Evolutionary conservation across 2,888 invertebrate genomes (phyloP).

Genomic region (Rhagonycha fulva): DNA sequence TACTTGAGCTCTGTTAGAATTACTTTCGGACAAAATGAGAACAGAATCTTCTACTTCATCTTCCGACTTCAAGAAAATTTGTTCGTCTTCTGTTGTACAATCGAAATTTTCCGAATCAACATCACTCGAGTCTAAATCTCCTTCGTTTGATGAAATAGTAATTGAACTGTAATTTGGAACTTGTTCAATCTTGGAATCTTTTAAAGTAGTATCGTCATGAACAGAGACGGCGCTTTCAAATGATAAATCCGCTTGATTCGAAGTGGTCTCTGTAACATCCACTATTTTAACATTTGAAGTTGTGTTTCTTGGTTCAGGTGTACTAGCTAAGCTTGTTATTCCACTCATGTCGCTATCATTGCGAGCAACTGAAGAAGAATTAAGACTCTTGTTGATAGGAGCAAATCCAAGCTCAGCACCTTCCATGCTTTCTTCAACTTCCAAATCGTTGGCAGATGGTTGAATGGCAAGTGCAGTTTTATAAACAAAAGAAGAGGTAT

Average conservation of each 20-base stretch:
- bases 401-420: neutral
- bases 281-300: neutral
- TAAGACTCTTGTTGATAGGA: neutral
- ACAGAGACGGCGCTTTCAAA: neutral
- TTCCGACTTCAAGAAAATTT: neutral
- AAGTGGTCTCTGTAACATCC: neutral
- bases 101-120: neutral
- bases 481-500: slow-evolving; percentile 1
- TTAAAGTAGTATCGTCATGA: neutral
- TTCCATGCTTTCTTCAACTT: neutral
- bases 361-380: neutral
- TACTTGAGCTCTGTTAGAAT: too few relatives aligned
- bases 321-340: neutral
- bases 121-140: neutral
- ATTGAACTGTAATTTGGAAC: neutral
- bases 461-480: neutral
- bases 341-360: neutral
- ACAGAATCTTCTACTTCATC: neutral
- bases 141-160: neutral
- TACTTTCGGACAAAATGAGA: too few relatives aligned
- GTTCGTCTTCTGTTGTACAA: neutral
- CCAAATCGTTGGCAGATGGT: neutral
- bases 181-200: neutral
- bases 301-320: neutral
- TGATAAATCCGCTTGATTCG: neutral